Base-by-base conservation (phyloP, 2,113 vertebrate species). In the Chitala chitala region DNA sequence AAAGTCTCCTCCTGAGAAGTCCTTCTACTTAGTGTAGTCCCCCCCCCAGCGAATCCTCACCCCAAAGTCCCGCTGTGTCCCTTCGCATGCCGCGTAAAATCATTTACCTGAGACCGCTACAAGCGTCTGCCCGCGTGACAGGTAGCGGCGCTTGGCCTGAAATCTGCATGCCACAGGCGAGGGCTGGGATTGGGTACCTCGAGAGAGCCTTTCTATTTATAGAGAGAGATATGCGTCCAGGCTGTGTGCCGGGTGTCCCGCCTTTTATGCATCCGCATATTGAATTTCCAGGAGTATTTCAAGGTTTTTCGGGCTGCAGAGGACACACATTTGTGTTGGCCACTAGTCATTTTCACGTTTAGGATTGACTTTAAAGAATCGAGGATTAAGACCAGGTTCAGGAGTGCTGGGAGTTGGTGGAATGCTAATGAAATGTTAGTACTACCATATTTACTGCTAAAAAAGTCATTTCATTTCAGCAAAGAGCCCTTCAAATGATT, bases 91-190 rank as follows among this genome's bases (percentile, higher is more conserved):
- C 20, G 71, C 71, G 56, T 55, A 75, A 75, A 72, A 71, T 71
- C 13, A 65, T 71, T 75, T 71, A 78, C 77, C 77, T 78, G 72
- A 15, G n/a, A 40, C 40, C 13, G 38, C 56, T 54, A 44, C 33
- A 68, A 36, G 10, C 13, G 17, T 26, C n/a, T 8, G 56, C 40
- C 17, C 29, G 26, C 69, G 71, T 71, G 63, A 75, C 77, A 79
- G 79, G 77, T 82, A 83, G 77, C 82, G 81, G 69, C 22, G 50
- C 72, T 66, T 17, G 38, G 9, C 56, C 26, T 12, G 29, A 46
- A 75, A 72, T 68, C 73, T 50, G 40, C 51, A 17, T 59, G 73
- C 77, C 53, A 50, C 69, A 66, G 44, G 24, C 40, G 77, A 51
- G 51, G 29, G 20, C 31, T 22, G 2, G 42, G 73, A 78, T 72